These are phyloP conservation scores for Platyscapa corneri DNA, from an alignment of 1,140 invertebrate genomes.

Conservation along the genomic window DNA sequence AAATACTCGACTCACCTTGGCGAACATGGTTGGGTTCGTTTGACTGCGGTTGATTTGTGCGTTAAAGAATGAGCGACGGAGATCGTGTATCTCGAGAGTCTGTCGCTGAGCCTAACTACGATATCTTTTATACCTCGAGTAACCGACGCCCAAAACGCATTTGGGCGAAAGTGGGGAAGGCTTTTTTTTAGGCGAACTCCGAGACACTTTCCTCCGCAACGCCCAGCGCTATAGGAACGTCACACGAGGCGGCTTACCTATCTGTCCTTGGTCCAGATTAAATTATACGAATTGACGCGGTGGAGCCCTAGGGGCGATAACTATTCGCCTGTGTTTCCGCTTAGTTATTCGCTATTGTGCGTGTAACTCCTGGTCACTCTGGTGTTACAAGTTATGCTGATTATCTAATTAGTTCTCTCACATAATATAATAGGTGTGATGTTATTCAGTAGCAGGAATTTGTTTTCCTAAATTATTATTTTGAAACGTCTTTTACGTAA, in stretches of 20 bases:
- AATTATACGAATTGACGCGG: slow-evolving; percentile 23
- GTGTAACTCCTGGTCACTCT: not conserved
- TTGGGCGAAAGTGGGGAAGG: slow-evolving; percentile 32
- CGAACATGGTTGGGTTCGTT: slow-evolving; percentile 51
- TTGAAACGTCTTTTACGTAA: no score
- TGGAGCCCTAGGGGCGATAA: slow-evolving; percentile 1
- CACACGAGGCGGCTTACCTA: no score
- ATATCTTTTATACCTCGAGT: slow-evolving; percentile 43
- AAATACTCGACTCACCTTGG: slow-evolving; percentile 51
- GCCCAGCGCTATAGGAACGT: not conserved
- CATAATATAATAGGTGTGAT: not conserved
- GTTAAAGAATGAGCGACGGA: slow-evolving; percentile 34
- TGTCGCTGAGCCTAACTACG: not conserved
- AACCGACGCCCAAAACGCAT: slow-evolving; percentile 3
- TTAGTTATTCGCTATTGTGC: not conserved
- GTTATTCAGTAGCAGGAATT: not conserved
- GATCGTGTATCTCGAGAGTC: slow-evolving; percentile 17
- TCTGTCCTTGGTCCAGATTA: slow-evolving; percentile 44
- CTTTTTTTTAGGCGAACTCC: not conserved
- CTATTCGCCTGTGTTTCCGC: not conserved
- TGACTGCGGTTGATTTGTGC: slow-evolving; percentile 51
- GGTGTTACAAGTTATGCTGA: not conserved
- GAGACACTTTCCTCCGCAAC: not conserved
- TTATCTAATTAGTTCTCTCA: not conserved
- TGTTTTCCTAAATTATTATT: not conserved